Evolutionary conservation across 2,797 vertebrate species (phyloP).

Genomic region (Gallinago solitaria): DNA sequence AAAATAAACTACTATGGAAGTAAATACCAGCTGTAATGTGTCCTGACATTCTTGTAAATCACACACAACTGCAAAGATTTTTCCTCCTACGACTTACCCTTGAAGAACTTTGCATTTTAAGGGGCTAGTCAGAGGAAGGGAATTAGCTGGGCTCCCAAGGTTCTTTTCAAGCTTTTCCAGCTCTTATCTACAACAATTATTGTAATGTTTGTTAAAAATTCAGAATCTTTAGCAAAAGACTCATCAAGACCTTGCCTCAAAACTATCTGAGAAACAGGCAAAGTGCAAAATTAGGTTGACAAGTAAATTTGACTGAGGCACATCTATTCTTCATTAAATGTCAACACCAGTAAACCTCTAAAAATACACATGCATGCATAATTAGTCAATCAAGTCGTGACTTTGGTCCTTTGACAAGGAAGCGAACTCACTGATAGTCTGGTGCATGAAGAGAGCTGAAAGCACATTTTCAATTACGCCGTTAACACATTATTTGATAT

Average conservation of each 20-base stretch:
- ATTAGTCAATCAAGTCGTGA: background rate
- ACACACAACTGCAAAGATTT: background rate
- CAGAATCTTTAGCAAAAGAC: background rate
- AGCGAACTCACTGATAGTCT: background rate
- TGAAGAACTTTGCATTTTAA: background rate
- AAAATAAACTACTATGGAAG: slow-evolving; percentile 1
- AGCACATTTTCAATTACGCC: background rate
- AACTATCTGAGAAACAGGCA: background rate
- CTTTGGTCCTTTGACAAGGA: background rate
- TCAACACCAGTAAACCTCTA: background rate
- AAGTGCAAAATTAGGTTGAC: background rate
- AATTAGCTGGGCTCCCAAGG: background rate
- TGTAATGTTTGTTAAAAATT: background rate
- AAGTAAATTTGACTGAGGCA: background rate
- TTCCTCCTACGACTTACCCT: background rate
- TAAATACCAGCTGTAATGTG: slow-evolving; percentile 17
- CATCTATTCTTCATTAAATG: background rate
- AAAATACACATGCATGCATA: no score
- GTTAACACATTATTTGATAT: background rate
- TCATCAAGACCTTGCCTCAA: background rate
- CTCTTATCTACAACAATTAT: background rate
- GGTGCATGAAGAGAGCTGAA: background rate
- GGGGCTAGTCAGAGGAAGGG: background rate
- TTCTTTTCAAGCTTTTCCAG: background rate
- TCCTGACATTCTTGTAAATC: slow-evolving; percentile 33